Base-by-base conservation (phyloP, 2,797 vertebrate species). In the Miichthys miiuy region DNA sequence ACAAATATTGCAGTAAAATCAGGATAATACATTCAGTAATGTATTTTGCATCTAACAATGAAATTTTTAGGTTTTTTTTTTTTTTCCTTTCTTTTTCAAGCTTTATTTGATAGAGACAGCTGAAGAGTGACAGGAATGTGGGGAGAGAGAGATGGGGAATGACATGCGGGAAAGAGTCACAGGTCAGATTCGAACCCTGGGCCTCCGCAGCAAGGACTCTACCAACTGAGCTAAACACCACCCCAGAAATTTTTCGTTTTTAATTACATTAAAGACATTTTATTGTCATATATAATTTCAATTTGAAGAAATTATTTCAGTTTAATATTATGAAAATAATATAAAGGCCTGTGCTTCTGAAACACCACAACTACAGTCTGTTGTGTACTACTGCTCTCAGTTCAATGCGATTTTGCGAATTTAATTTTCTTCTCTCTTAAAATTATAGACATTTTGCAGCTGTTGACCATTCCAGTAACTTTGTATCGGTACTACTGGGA, bases 401-500 rank as follows among this genome's bases (percentile, higher is more conserved):
- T 20, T 30, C 16, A 20, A 10, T 63, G 5, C 2, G 2, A 38
- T 51, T n/a, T 27, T 67, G 0, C n/a, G 1, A 21, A 55, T 1
- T 57, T 42, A 2, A 5, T 69, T 2, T 69, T 75, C 12, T 20
- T 58, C 5, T 68, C 2, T 67, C 3, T 69, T 68, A 50, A 0
- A 50, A 23, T 89, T 64, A 70, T 80, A 79, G 95, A 96, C 64
- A 88, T 95, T 75, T 63, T 95, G 48, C 94, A 96, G 81, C 83
- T 96, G 46, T 77, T 96, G 68, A 96, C 96, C 13, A 93, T 96
- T 62, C 95, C 95, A 1, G 72, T 96, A 23, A 96, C 95, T 2
- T 74, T 96, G 41, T 96, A 96, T 75, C 91, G 93, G 6, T 96
- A 95, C 81, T 96, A 96, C 82, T 96, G 95, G 96, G 94, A 96